Conservation (phyloP, 2,888 invertebrate genomes). For the Onchidella celtica region DNA sequence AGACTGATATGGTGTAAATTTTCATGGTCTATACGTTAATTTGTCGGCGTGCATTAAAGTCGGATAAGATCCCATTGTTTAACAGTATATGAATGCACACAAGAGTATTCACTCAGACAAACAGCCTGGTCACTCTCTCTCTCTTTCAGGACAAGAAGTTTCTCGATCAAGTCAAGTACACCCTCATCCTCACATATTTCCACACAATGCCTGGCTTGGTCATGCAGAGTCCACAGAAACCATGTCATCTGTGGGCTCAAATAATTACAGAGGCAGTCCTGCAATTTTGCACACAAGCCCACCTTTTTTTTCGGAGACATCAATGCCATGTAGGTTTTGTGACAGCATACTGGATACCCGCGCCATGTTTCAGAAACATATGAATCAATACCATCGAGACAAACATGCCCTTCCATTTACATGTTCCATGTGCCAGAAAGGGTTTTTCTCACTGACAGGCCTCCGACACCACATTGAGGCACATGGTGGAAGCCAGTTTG, state of each 20-base stretch:
- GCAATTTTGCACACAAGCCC: not conserved
- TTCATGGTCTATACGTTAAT: no score
- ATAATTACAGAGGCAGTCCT: not conserved
- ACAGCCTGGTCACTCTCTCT: no score
- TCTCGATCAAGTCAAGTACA: not conserved
- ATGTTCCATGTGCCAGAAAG: slow-evolving; percentile 43
- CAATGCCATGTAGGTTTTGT: slow-evolving; percentile 25
- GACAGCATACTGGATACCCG: slow-evolving; percentile 7
- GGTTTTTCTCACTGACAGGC: slow-evolving; percentile 44
- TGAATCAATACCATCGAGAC: slow-evolving; percentile 34
- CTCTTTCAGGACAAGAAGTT: slow-evolving; percentile 30
- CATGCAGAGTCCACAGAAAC: slow-evolving; percentile 11
- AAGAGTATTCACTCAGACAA: no score
- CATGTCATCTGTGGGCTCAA: not conserved
- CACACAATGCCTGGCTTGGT: not conserved
- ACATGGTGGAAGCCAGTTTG: slow-evolving; percentile 36
- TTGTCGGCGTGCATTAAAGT: no score
- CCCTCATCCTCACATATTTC: slow-evolving; percentile 1
- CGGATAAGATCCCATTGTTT: no score
- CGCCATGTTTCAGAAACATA: slow-evolving; percentile 36
- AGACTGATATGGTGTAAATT: no score
- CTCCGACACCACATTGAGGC: slow-evolving; percentile 41
- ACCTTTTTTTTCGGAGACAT: not conserved
- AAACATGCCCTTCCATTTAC: slow-evolving; percentile 39
- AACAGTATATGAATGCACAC: no score